Evolutionary conservation across 1,140 invertebrate species (phyloP), one percentile per base, ranked within the genome.

Genomic region (Diorhabda carinulata): DNA sequence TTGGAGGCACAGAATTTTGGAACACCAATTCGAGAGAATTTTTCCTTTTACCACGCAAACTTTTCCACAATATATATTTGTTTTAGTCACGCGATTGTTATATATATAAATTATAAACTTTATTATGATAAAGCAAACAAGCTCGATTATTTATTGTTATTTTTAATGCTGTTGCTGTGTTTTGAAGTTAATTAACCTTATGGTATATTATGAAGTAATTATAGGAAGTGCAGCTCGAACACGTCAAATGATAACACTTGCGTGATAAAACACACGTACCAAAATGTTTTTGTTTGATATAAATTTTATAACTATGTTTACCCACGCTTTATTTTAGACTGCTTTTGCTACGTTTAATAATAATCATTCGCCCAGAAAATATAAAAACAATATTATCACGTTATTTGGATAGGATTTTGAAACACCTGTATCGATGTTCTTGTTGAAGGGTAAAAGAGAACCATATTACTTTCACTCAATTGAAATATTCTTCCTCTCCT

Each of bases 31-130:
- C n/a, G 47, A 2, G 47, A 52, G 47, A n/a, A 8, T 52, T 52
- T 52, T 25, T 25, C 47, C 47, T 52, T n/a, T 6, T 52, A 52
- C n/a, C 47, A 52, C 47, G 47, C 47, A 8, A 52, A 52, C 47
- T 3, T 52, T 52, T 52, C 6, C 47, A 52, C 47, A 52, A n/a
- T 52, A 52, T 52, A 52, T 52, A 52, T 52, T 52, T 52, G 6
- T 6, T n/a, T 52, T n/a, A 52, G 47, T 52, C 47, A 52, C 47
- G 47, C 47, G n/a, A 52, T n/a, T 8, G 47, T 8, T 52, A 8
- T n/a, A 52, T n/a, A 52, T 52, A 52, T 52, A 52, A 52, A 52
- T 52, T 52, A 52, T 52, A 52, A 52, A 52, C 6, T 52, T 52
- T 52, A 52, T 8, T n/a, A 52, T 52, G 47, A 52, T 52, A 52